Conservation (phyloP, 1,140 invertebrate genomes). For the Papilio aristodemus region DNA sequence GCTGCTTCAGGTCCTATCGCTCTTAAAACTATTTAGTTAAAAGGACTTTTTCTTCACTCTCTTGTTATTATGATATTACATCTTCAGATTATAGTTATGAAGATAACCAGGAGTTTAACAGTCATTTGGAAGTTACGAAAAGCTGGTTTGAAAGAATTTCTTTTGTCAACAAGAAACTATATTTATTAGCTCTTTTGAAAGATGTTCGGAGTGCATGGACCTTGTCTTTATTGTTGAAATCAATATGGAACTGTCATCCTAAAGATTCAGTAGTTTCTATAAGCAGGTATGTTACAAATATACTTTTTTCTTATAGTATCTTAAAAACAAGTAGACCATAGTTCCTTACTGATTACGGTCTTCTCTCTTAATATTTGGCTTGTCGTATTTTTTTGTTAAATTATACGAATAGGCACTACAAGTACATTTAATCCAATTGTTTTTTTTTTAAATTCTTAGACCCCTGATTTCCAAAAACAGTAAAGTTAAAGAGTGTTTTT, state of each 20-base stretch:
- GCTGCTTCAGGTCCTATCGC: too few species aligned
- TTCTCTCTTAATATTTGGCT: not conserved
- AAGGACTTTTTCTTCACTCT: not conserved
- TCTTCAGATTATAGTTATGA: constrained; percentile 37
- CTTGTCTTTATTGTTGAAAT: constrained; percentile 61
- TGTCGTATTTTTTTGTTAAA: too few species aligned
- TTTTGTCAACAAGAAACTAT: constrained; percentile 60
- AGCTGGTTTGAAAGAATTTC: constrained; percentile 63
- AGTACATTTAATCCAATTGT: too few species aligned
- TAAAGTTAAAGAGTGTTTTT: not conserved
- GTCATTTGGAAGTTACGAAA: constrained; percentile 52
- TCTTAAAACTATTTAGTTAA: too few species aligned
- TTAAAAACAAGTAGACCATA: not conserved
- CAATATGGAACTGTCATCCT: constrained; percentile 65
- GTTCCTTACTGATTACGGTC: not conserved
- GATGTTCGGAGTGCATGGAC: constrained; percentile 59
- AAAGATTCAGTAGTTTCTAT: constrained; percentile 64
- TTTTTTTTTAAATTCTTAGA: too few species aligned
- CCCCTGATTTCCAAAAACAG: too few species aligned
- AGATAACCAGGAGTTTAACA: constrained; percentile 48
- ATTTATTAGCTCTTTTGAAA: constrained; percentile 54
- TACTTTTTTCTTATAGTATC: not conserved
- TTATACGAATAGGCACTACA: too few species aligned
- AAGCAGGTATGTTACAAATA: constrained; percentile 42
- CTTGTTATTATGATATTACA: not conserved